Base-by-base conservation (phyloP, 2,888 invertebrate species). In the Acleris sparsana region DNA sequence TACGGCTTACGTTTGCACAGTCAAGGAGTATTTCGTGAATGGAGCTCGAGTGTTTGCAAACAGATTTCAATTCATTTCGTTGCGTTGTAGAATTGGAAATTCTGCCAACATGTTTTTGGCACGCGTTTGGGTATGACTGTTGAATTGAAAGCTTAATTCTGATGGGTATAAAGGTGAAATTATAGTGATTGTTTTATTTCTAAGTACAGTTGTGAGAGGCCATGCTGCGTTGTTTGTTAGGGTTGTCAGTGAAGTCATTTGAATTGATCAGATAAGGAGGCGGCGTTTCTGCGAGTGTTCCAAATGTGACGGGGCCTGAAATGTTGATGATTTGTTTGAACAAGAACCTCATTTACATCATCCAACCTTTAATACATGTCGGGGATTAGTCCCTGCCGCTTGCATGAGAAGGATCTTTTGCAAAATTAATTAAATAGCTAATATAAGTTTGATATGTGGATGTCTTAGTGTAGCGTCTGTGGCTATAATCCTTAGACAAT, bases 201-300 rank as follows among this genome's bases (percentile, higher is more conserved):
- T 62, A 39, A 70, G 71, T 68, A 75, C 69, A 59, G 72, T 73
- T 73, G 73, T 71, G 69, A 69, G 76, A 69, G 69, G 74, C 71
- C 86, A 86, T 74, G 86, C 87, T 84, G 87, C 49, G 84, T 84
- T 81, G 83, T 86, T 87, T 84, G 86, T 79, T 80, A 78, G 79
- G 79, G 74, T 80, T 84, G 84, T 85, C 86, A 77, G 81, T 77
- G 72, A 53, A 73, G 76, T 80, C 81, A 83, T 84, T 82, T 79
- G 73, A 83, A 80, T 84, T 82, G 81, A 84, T 83, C 83, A 79
- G 76, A 71, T 73, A 70, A 70, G 68, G 73, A n/a, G 56, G 17
- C 29, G 48, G 46, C 62, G n/a, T 57, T 65, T 60, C 52, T 29
- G 56, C 53, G 49, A 59, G 52, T 52, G 66, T 46, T 59, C 39